Percentiles rank a stretch among this genome's conserved stretches.
Evolutionary conservation across 2,797 vertebrate species (phyloP).

Genomic region (Lophotriccus pileatus): DNA sequence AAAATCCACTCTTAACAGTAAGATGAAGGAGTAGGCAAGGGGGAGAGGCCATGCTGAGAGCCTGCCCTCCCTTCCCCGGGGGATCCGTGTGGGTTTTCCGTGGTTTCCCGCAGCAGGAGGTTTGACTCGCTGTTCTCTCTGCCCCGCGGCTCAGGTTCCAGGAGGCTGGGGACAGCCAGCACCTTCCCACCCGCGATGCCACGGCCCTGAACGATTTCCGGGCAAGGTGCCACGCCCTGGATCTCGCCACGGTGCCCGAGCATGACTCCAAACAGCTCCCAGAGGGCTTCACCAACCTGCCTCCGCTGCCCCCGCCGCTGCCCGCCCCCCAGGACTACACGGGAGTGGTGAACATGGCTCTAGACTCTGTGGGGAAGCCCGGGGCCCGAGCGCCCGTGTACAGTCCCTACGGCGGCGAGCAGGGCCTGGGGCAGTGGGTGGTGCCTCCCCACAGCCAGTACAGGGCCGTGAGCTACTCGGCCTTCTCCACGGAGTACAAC

Average conservation of each 20-base stretch:
- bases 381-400: conserved; percentile 81
- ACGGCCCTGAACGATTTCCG: background rate
- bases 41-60: background rate
- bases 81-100: background rate
- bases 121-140: background rate
- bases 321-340: conserved; percentile 81
- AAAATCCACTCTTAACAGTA: background rate
- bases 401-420: conserved; percentile 80
- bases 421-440: conserved; percentile 84
- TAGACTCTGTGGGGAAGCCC: conserved; percentile 75
- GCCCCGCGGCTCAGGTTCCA: conserved; percentile 75
- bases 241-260: conserved; percentile 79
- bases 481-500: conserved; percentile 82
- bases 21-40: background rate
- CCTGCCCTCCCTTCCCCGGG: background rate
- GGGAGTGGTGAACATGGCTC: conserved; percentile 78
- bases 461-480: conserved; percentile 65
- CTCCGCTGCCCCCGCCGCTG: conserved; percentile 5
- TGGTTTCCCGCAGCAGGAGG: background rate
- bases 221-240: conserved; percentile 72
- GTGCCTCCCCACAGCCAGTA: conserved; percentile 80
- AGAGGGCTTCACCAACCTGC: conserved; percentile 45
- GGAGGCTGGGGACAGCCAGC: conserved; percentile 78
- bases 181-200: conserved; percentile 68
- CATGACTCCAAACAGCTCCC: conserved; percentile 75